These are phyloP conservation scores for Brachionus angularis DNA, from an alignment of 1,140 invertebrate species.

Conservation along the genomic window DNA sequence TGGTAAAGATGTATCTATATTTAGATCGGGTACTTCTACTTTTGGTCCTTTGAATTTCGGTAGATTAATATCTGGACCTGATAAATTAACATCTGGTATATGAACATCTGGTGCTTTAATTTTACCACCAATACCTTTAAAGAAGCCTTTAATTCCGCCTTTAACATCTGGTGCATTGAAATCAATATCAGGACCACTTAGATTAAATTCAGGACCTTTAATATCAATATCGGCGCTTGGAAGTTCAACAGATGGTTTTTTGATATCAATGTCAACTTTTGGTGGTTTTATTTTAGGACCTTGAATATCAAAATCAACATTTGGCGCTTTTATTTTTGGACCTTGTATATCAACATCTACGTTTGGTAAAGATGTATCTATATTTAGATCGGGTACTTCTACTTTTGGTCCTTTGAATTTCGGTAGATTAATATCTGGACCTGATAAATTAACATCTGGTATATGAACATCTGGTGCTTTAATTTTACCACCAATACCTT, in stretches of 20 bases:
- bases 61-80: not conserved
- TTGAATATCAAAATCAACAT: not conserved
- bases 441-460: not conserved
- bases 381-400: not conserved
- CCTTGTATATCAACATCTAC: constrained; percentile 2
- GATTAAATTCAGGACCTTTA: not conserved
- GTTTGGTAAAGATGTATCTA: not conserved
- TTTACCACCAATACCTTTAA: not conserved
- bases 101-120: constrained; percentile 4
- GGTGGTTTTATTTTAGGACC: not conserved
- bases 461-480: not conserved
- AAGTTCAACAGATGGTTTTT: too few relatives aligned
- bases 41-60: not conserved
- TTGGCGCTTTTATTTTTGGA: not conserved
- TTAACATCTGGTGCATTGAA: not conserved
- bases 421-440: not conserved
- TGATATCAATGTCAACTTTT: too few relatives aligned
- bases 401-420: too few relatives aligned
- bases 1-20: not conserved
- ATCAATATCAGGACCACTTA: not conserved
- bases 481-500: not conserved
- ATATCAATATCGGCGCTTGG: too few relatives aligned
- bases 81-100: not conserved
- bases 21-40: not conserved
- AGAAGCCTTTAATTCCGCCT: not conserved